A percentile compares a stretch with the other conserved stretches of the same genome.
Conservation (phyloP, 2,888 invertebrate genomes). For the Cataglyphis livida region DNA sequence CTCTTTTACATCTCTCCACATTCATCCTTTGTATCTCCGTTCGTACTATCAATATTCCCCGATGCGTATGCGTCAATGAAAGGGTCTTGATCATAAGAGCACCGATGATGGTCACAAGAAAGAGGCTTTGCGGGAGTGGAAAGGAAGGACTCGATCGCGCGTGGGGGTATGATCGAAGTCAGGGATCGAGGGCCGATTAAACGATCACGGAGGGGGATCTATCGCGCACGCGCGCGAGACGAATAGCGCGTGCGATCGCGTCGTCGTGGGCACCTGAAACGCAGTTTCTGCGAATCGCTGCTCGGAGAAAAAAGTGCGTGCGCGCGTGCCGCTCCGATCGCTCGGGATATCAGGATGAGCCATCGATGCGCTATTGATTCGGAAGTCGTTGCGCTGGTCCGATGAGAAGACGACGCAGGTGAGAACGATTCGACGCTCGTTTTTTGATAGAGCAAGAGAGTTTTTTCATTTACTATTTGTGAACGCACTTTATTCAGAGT, state of each 20-base stretch:
- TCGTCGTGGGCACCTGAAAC: constrained; percentile 80
- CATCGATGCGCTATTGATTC: constrained; percentile 34
- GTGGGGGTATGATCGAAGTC: constrained; percentile 50
- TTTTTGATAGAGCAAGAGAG: background rate
- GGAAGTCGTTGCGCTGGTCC: constrained; percentile 52
- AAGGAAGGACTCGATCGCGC: constrained; percentile 32
- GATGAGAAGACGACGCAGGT: constrained; percentile 66
- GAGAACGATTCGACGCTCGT: constrained; percentile 38
- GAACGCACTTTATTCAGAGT: background rate
- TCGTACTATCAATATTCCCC: background rate
- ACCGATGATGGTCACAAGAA: constrained; percentile 3
- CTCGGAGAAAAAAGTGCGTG: constrained; percentile 80
- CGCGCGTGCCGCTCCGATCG: constrained; percentile 65
- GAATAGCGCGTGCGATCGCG: constrained; percentile 58
- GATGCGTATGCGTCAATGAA: background rate
- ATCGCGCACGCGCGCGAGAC: constrained; percentile 77
- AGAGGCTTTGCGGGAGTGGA: background rate
- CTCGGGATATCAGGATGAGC: constrained; percentile 63
- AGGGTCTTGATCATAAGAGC: constrained; percentile 4
- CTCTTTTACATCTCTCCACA: background rate
- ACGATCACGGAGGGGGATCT: constrained; percentile 49
- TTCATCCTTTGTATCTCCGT: background rate
- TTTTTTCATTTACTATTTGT: background rate
- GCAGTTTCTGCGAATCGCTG: constrained; percentile 85
- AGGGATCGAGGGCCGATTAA: constrained; percentile 36